phyloP scores from a whole-genome alignment of 2,797 vertebrate genomes.

The Crocidura indochinensis region DNA sequence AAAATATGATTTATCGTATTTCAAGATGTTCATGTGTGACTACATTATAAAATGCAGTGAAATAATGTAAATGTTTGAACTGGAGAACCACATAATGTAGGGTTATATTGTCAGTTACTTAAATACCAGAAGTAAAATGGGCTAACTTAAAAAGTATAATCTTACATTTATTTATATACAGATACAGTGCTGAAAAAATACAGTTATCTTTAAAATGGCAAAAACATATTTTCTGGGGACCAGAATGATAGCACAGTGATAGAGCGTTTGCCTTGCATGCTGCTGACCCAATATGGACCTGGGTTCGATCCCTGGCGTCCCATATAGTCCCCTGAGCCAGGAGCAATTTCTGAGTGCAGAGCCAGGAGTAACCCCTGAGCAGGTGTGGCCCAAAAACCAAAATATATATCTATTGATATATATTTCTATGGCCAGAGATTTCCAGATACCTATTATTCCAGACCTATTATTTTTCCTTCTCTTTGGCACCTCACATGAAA shows the following conservation, averaged over 20 bases:
- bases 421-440: slow-evolving; percentile 1
- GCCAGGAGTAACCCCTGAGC: too few species aligned
- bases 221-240: background rate
- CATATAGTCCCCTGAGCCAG: too few species aligned
- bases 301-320: too few species aligned
- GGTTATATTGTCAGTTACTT: background rate
- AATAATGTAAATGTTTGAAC: background rate
- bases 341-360: too few species aligned
- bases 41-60: slow-evolving; percentile 5
- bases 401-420: too few species aligned
- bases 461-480: background rate
- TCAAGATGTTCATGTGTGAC: background rate
- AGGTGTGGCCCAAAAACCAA: too few species aligned
- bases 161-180: slow-evolving; percentile 50
- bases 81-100: background rate
- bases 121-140: slow-evolving; percentile 27
- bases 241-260: too few species aligned
- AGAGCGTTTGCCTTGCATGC: too few species aligned
- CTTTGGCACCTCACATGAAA: background rate
- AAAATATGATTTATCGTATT: slow-evolving; percentile 24
- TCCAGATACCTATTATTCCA: background rate
- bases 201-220: slow-evolving; percentile 13
- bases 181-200: slow-evolving; percentile 25
- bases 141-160: slow-evolving; percentile 20
- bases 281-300: too few species aligned